A percentile compares a stretch with the other conserved stretches of the same genome.
Evolutionary conservation across 2,113 vertebrate species (phyloP).

Genomic region (Percina caprodes): DNA sequence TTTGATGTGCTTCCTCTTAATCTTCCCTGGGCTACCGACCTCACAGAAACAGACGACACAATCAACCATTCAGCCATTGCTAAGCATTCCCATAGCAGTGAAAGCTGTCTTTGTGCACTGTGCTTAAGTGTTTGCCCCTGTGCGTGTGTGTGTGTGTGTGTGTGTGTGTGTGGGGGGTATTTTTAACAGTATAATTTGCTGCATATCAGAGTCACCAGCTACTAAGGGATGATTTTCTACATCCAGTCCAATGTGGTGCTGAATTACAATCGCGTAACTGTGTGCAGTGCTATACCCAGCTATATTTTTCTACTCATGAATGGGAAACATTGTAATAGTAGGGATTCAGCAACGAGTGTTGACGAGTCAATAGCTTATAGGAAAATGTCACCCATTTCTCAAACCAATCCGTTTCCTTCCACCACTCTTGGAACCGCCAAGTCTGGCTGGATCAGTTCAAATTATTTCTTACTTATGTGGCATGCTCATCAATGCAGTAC

Average conservation of each 20-base stretch:
- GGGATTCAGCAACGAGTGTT: slow-evolving; percentile 56
- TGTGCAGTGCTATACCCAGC: slow-evolving; percentile 38
- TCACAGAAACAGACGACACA: slow-evolving; percentile 72
- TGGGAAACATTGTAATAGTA: slow-evolving; percentile 18
- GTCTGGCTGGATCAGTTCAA: slow-evolving; percentile 10
- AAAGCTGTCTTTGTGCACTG: slow-evolving; percentile 64
- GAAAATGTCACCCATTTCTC: slow-evolving; percentile 26
- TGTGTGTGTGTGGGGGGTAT: slow-evolving; percentile 10
- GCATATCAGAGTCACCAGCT: slow-evolving; percentile 60
- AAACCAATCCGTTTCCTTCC: slow-evolving; percentile 1
- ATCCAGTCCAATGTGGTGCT: slow-evolving; percentile 42
- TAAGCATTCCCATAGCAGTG: slow-evolving; percentile 67
- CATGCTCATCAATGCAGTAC: background rate
- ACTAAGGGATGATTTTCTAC: slow-evolving; percentile 40
- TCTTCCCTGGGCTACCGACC: slow-evolving; percentile 75
- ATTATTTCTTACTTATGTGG: slow-evolving; percentile 7
- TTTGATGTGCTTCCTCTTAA: slow-evolving; percentile 70
- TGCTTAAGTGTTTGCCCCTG: slow-evolving; percentile 46
- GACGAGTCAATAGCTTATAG: slow-evolving; percentile 61
- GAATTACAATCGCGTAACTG: slow-evolving; percentile 41
- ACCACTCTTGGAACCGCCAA: background rate
- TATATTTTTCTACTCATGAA: slow-evolving; percentile 52
- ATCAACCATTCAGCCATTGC: slow-evolving; percentile 68
- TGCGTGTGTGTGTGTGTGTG: background rate
- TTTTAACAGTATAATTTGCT: slow-evolving; percentile 58